Percentiles rank a stretch among this genome's conserved stretches.
Conservation (phyloP, 2,113 vertebrate species). For the Tinamus guttatus region DNA sequence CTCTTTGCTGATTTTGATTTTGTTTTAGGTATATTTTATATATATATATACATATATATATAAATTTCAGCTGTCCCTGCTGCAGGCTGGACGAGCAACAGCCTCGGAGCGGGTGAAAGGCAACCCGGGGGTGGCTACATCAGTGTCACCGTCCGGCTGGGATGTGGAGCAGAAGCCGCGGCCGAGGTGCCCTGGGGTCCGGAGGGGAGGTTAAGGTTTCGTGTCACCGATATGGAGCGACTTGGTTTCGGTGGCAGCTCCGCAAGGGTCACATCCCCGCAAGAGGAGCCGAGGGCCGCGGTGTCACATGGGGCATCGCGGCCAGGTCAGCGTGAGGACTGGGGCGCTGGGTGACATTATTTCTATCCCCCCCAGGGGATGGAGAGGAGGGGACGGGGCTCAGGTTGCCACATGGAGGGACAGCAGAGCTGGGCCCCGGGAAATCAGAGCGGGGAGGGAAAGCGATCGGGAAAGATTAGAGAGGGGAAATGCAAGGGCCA, state of each 20-base stretch:
- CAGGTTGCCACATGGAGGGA: constrained; percentile 46
- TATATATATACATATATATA: too few species aligned
- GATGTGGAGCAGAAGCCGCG: not conserved
- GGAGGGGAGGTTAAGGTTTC: not conserved
- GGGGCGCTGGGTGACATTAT: not conserved
- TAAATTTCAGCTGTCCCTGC: too few species aligned
- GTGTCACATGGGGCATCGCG: not conserved
- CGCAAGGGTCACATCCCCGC: not conserved
- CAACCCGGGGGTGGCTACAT: not conserved
- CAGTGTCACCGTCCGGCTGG: rapidly evolving
- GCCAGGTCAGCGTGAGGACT: not conserved
- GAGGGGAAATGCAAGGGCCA: not conserved
- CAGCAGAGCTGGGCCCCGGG: not conserved
- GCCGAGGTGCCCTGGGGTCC: not conserved
- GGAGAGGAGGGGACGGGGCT: constrained; percentile 37
- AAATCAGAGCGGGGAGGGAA: constrained; percentile 45
- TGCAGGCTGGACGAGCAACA: rapidly evolving
- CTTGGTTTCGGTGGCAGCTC: not conserved
- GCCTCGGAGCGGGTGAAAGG: rapidly evolving
- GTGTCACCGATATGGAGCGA: constrained; percentile 47
- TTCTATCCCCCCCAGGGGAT: not conserved
- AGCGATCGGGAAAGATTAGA: not conserved
- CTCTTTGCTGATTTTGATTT: not conserved
- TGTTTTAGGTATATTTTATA: too few species aligned
- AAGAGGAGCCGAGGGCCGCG: constrained; percentile 1